These are phyloP conservation scores for Melangyna quadrimaculata DNA, from an alignment of 2,888 invertebrate species.

Conservation along the genomic window DNA sequence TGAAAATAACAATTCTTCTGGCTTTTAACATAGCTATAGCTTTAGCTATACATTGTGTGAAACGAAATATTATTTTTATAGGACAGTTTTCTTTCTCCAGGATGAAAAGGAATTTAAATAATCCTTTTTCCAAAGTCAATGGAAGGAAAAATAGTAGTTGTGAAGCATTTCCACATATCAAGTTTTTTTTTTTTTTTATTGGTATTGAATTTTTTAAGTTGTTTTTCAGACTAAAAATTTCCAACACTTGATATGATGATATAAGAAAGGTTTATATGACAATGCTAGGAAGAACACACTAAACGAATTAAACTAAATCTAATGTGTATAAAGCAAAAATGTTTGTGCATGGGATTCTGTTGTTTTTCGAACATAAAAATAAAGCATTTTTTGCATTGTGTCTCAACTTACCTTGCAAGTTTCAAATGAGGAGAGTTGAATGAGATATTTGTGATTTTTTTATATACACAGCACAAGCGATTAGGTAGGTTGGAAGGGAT, in stretches of 20 bases:
- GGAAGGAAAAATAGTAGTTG: not conserved
- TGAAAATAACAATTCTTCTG: not conserved
- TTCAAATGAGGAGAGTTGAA: too few species aligned
- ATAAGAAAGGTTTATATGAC: not conserved
- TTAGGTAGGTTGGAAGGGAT: too few species aligned
- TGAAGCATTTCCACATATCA: not conserved
- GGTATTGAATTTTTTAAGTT: not conserved
- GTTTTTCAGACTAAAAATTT: not conserved
- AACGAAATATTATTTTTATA: not conserved
- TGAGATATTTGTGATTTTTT: too few species aligned
- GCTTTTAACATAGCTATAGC: not conserved
- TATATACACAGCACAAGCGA: too few species aligned
- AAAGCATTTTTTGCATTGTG: too few species aligned
- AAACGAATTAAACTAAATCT: not conserved
- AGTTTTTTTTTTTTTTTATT: too few species aligned
- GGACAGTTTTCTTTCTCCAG: not conserved
- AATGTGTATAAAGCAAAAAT: not conserved
- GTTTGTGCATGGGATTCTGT: too few species aligned
- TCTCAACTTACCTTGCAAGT: too few species aligned
- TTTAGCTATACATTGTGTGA: not conserved
- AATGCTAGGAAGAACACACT: not conserved
- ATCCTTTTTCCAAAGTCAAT: conserved; percentile 1
- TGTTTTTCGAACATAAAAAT: too few species aligned
- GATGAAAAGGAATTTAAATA: not conserved
- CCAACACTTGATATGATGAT: not conserved